Conservation (phyloP, 2,888 invertebrate genomes). For the Lithophane leautieri region DNA sequence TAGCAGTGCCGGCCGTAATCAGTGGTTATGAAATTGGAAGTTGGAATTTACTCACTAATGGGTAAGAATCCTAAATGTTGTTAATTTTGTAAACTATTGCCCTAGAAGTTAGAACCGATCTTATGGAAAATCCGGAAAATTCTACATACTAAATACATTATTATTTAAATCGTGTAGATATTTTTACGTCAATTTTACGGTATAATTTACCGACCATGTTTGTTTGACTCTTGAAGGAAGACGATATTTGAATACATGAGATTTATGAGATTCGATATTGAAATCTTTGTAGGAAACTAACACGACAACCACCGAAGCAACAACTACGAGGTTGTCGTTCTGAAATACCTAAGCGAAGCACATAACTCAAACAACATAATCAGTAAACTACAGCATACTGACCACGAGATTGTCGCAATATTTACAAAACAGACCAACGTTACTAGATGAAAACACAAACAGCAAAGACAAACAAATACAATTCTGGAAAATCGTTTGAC, state of each 20-base stretch:
- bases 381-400: no score
- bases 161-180: neutral
- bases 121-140: neutral
- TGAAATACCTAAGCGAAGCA: no score
- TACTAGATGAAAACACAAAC: constrained; percentile 23
- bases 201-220: no score
- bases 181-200: no score
- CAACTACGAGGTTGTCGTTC: no score
- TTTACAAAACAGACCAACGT: constrained; percentile 23
- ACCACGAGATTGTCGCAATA: constrained; percentile 16
- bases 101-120: neutral
- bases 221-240: no score
- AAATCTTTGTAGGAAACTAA: no score
- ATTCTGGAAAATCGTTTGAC: constrained; percentile 20
- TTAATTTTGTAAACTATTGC: constrained; percentile 19
- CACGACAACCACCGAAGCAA: no score
- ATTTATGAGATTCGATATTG: no score
- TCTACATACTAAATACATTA: neutral
- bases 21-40: constrained; percentile 83
- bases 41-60: constrained; percentile 86
- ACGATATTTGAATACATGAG: no score
- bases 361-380: no score
- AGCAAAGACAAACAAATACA: constrained; percentile 20
- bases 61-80: constrained; percentile 72
- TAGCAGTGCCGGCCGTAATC: constrained; percentile 79